Evolutionary conservation across 37 sponge, comb jelly and placozoan genomes (phyloP).

Genomic region (Corticium candelabrum): DNA sequence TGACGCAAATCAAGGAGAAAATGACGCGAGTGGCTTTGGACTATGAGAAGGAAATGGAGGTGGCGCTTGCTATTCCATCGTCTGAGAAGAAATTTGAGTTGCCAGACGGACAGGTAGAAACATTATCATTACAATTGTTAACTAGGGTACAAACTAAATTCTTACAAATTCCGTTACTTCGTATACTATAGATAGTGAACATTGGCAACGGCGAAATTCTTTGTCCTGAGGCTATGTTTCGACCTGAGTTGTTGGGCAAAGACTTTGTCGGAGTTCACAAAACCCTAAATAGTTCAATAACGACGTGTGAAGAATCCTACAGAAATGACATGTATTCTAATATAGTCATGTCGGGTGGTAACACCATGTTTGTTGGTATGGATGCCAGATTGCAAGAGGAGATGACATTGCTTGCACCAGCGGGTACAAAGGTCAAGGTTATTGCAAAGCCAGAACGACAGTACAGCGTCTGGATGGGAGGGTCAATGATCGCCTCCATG

Average conservation of each 20-base stretch:
- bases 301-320: constrained; percentile 99
- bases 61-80: not conserved
- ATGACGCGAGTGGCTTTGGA: not conserved
- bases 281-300: constrained; percentile 96
- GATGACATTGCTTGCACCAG: constrained; percentile 95
- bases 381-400: constrained; percentile 99
- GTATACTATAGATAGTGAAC: constrained; percentile 86
- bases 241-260: constrained; percentile 25
- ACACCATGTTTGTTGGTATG: constrained; percentile 98
- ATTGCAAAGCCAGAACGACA: constrained; percentile 99
- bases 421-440: constrained; percentile 99
- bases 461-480: constrained; percentile 99
- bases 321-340: constrained; percentile 98
- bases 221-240: constrained; percentile 39
- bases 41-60: not conserved
- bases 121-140: too few species aligned
- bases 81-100: not conserved
- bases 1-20: not conserved
- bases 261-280: constrained; percentile 23
- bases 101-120: not conserved
- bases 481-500: constrained; percentile 97
- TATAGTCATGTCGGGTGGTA: constrained; percentile 97
- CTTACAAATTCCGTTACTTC: too few species aligned
- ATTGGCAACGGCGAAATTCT: constrained; percentile 86
- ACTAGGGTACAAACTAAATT: too few species aligned